Conservation (phyloP, 2,888 invertebrate genomes). For the Anorthoa munda region DNA sequence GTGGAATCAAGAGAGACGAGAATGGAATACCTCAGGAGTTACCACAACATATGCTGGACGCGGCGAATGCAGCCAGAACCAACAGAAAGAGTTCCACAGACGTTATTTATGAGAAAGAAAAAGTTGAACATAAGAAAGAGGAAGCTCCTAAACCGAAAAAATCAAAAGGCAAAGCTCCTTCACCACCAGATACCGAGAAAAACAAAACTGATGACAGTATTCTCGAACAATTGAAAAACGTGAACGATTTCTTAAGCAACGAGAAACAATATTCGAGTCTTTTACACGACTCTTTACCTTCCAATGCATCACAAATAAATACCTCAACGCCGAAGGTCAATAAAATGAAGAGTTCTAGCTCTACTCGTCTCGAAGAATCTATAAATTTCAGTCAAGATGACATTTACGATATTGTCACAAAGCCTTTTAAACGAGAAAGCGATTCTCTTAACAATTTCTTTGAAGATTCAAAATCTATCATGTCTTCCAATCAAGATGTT, state of each 20-base stretch:
- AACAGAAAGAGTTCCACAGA: constrained; percentile 92
- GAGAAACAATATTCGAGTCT: constrained; percentile 87
- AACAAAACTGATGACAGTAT: constrained; percentile 89
- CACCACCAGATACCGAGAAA: constrained; percentile 91
- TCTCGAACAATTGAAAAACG: constrained; percentile 84
- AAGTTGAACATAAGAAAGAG: constrained; percentile 78
- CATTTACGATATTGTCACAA: constrained; percentile 89
- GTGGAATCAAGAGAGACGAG: constrained; percentile 91
- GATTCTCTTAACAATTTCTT: constrained; percentile 88
- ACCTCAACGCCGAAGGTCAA: constrained; percentile 89
- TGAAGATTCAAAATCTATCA: constrained; percentile 87
- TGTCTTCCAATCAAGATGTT: constrained; percentile 87
- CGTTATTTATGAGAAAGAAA: constrained; percentile 80
- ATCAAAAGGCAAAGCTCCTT: constrained; percentile 94
- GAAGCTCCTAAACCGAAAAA: constrained; percentile 89
- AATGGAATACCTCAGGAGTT: constrained; percentile 93
- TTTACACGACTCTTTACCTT: constrained; percentile 76
- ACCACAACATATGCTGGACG: constrained; percentile 93
- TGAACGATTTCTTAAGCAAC: constrained; percentile 84
- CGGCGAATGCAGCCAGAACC: constrained; percentile 93
- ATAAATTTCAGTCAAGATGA: constrained; percentile 89
- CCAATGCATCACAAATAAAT: constrained; percentile 78
- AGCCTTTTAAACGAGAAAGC: constrained; percentile 87
- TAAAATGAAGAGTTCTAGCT: constrained; percentile 81
- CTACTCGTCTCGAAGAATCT: constrained; percentile 82